Evolutionary conservation across 2,888 invertebrate species (phyloP), one percentile per base, ranked within the genome.

Genomic region (Notodonta ziczac): DNA sequence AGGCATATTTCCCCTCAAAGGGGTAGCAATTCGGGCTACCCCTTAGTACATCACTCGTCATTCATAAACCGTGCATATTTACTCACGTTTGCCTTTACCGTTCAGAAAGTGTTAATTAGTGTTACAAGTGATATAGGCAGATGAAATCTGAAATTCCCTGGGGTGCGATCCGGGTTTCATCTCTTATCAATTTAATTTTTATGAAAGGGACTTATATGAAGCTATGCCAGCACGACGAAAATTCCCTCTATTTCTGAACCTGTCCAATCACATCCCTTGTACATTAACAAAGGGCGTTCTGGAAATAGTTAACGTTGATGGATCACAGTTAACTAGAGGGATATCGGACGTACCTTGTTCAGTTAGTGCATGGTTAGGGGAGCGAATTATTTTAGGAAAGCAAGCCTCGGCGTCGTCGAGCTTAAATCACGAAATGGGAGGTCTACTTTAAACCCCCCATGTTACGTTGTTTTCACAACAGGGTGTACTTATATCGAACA

Each of bases 261-360:
- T 13, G 55, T 55, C 55, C 55, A 56, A 54, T 24, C 56, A 13
- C 56, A 44, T 44, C 56, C 56, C 56, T 12, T 5, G 40, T 39
- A 55, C 40, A 32, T 52, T 39, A n/a, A 56, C 56, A 56, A 56
- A 56, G 55, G 44, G 46, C 57, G 55, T 57, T 69, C 77, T 57
- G 13, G 59, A 62, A 66, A 62, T 62, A 66, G 58, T 60, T 55
- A 58, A 44, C 52, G 63, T 52, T 74, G 71, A 76, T 70, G 66
- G 76, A 76, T 60, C 14, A 55, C 42, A 68, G 73, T 69, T 69
- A 74, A 74, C 76, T 73, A 63, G 61, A 32, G 35, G 35, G 53
- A 58, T 39, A 58, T 57, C 54, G 5, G 14, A 69, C 64, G 69
- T 59, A 72, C 65, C 62, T 65, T 69, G 67, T 64, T 73, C 58